Evolutionary conservation across 1,140 invertebrate genomes (phyloP), one percentile per base, ranked within the genome.

Genomic region (Globodera ellingtonae): DNA sequence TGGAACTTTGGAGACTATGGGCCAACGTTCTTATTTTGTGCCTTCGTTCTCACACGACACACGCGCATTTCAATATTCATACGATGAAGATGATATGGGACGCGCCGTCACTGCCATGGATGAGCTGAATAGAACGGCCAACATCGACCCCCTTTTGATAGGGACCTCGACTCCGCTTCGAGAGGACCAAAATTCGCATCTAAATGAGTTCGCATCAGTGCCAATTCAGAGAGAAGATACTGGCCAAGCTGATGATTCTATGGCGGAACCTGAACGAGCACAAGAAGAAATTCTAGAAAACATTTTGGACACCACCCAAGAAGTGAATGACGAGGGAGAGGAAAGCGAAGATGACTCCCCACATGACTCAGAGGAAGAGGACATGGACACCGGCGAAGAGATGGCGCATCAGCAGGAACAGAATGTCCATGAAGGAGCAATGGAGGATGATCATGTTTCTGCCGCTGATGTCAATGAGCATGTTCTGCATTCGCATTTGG

Each of bases 321-420:
- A 81, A 8, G 83, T 82, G 24, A 73, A 84, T 44, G 83, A 81
- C 10, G 35, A 84, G 13, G 83, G 80, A 78, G 81, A 67, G 46
- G 83, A 83, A 62, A 69, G 50, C 13, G 67, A 74, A 35, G 77
- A 75, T 6, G 72, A 72, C 10, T 65, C 48, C 1, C 50, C 81
- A 18, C 78, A 44, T 24, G 84, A 84, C 15, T 80, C 73, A n/a
- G 85, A 85, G 46, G 71, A 85, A 1, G 83, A 86, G 6, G 81
- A 85, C 9, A 75, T 73, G 21, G 84, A 71, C 47, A 78, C 72
- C 35, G 75, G 47, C 3, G 80, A 85, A 13, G 84, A 84, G 18
- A 47, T 65, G 5, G 75, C 75, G 62, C 77, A 46, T 18, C 72
- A 80, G 6, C 74, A 82, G 21, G 77, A 79, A 35, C 70, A 80